A percentile compares a stretch with the other conserved stretches of the same genome.
These are phyloP conservation scores for Tenualosa ilisha DNA, from an alignment of 2,797 vertebrate genomes.

Conservation along the genomic window DNA sequence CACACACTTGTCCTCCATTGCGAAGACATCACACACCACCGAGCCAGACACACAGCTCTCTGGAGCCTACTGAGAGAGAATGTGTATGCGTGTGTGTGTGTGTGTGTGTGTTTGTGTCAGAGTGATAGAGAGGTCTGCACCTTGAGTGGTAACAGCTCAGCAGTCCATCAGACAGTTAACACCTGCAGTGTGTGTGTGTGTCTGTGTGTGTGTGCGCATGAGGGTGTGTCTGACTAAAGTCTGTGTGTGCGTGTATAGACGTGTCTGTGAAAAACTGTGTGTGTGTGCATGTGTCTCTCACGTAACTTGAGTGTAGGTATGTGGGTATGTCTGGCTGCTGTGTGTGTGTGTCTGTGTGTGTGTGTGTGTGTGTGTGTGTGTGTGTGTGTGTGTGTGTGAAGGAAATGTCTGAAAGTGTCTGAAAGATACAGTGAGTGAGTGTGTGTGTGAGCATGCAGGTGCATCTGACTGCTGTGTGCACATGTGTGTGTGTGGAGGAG, in stretches of 20 bases:
- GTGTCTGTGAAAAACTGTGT: not conserved
- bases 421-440: not conserved
- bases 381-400: not conserved
- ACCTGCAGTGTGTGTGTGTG: conserved; percentile 16
- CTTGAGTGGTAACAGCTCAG: conserved; percentile 16
- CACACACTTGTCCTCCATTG: not conserved
- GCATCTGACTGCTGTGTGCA: no score
- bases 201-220: not conserved
- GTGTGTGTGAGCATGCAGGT: not conserved
- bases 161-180: conserved; percentile 4
- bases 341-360: not conserved
- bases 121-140: conserved; percentile 13
- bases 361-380: no score
- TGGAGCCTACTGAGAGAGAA: not conserved
- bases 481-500: not conserved
- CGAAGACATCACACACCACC: not conserved
- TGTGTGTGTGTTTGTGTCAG: not conserved
- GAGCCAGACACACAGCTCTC: not conserved
- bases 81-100: no score
- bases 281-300: not conserved
- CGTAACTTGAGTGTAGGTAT: no score
- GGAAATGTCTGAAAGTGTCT: no score
- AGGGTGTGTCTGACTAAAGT: no score
- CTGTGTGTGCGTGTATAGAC: not conserved
- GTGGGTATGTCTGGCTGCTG: no score